Conservation (phyloP, 2,113 vertebrate genomes). For the Pelvicachromis taeniatus region DNA sequence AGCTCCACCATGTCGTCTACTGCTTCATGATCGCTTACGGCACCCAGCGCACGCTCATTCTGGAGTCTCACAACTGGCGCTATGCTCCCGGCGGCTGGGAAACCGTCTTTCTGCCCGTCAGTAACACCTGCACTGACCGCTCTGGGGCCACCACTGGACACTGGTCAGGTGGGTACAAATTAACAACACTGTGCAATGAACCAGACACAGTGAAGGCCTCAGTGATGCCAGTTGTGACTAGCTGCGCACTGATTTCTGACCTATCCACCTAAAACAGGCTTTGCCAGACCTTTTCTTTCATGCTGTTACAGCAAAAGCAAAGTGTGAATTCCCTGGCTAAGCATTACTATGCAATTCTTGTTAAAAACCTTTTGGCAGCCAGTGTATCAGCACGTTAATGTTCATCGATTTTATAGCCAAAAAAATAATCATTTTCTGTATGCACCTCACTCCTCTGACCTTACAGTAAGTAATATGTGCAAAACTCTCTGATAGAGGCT, state of each 20-base stretch:
- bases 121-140: constrained; percentile 91
- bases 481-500: not conserved
- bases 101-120: constrained; percentile 94
- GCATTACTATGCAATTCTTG: constrained; percentile 21
- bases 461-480: not conserved
- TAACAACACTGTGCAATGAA: not conserved
- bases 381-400: constrained; percentile 20
- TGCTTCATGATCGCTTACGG: constrained; percentile 99
- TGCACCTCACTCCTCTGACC: not conserved
- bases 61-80: constrained; percentile 98
- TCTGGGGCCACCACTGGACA: constrained; percentile 87
- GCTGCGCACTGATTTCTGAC: not conserved
- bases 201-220: not conserved
- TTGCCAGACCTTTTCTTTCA: not conserved
- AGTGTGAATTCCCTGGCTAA: constrained; percentile 38
- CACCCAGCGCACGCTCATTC: constrained; percentile 90
- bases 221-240: not conserved
- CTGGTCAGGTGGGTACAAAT: constrained; percentile 86
- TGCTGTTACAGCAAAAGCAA: constrained; percentile 35
- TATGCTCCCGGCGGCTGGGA: constrained; percentile 96
- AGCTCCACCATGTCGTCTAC: constrained; percentile 97
- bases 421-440: constrained; percentile 5
- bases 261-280: not conserved
- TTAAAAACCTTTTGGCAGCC: constrained; percentile 45
- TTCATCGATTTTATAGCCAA: constrained; percentile 20